Evolutionary conservation across 2,113 vertebrate species (phyloP), one percentile per base, ranked within the genome.

Genomic region (Gallinago undulata): DNA sequence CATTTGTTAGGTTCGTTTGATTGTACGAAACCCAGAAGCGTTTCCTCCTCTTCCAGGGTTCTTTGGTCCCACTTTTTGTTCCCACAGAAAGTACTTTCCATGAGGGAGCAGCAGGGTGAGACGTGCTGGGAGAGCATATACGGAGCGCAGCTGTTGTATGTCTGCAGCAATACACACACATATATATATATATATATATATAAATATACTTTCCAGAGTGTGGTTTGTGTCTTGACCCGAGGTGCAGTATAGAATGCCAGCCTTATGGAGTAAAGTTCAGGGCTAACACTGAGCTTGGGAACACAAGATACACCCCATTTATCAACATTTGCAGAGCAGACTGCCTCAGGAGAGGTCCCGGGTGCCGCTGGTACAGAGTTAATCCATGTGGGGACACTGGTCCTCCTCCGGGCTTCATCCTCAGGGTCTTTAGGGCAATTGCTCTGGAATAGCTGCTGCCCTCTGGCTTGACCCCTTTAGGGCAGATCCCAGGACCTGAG

Each of bases 261-360:
- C 35, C 66, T 41, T n/a, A 22, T 28, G 75, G 72, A 86, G 55
- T 33, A 35, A 90, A 93, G 59, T 77, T 89, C 28, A 77, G 30
- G 6, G 10, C 30, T 75, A 39, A 7, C 12, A 3, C 0, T 18
- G 67, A 63, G 35, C 76, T 74, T 94, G 80, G 86, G 80, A 94
- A 75, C 73, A 41, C 9, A 17, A 59, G 68, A 59, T 9, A 24
- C 0, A 47, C 18, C 15, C 2, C 19, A 37, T 76, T 90, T 19
- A 37, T 91, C 74, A 37, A 6, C 4, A 45, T 48, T 23, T 39
- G 31, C 2, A 14, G 48, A 31, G 39, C 78, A 73, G 33, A 10
- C 14, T 30, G 68, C 55, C 37, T 30, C 11, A 0, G 0, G 13
- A 35, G 72, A 56, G 62, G 11, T 1, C 17, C 0, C 10, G 60